Evolutionary conservation across 2,888 invertebrate species (phyloP), one percentile per base, ranked within the genome.

Genomic region (Capitulum mitella): DNA sequence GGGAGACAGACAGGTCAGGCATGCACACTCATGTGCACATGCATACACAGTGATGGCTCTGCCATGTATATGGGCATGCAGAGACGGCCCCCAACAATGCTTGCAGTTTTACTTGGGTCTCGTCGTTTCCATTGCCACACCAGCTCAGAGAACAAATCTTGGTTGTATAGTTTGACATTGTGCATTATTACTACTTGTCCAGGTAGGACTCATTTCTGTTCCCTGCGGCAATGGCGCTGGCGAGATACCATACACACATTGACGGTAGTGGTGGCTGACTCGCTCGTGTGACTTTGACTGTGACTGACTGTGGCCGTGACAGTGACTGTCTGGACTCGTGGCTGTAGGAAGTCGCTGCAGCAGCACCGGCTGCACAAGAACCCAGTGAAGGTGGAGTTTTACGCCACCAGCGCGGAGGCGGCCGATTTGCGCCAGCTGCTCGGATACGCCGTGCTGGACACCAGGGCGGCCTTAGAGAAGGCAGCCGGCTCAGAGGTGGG

Each of bases 1-100:
- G 70, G 70, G 70, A 70, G 70, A 70, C 70, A 10, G 70, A 70
- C 70, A 70, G 70, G 70, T 70, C 1, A 64, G 64, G 22, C 2
- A 3, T 48, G 48, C 16, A 48, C 16, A 48, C 12, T 14, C 16
- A 48, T 19, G 19, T 14, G 48, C 19, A 10, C 14, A 19, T 19
- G 16, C 12, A 46, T 14, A 6, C 46, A 46, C 10, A 6, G 10
- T 46, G 46, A 46, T 14, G 6, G n/a, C 14, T 46, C 46, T 12
- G 14, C 46, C 6, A 46, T 19, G 12, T 14, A 48, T 14, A 14
- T 48, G 48, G 46, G 46, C 14, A 6, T 46, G 46, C 46, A 14
- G 48, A 48, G 26, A 51, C 5, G 58, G 29, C n/a, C 58, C 8
- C 3, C 22, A 12, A 22, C 16, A 16, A 54, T 6, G 54, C 10